A percentile compares a stretch with the other conserved stretches of the same genome.
Evolutionary conservation across 2,113 vertebrate genomes (phyloP).

Genomic region (Solenodon paradoxus): DNA sequence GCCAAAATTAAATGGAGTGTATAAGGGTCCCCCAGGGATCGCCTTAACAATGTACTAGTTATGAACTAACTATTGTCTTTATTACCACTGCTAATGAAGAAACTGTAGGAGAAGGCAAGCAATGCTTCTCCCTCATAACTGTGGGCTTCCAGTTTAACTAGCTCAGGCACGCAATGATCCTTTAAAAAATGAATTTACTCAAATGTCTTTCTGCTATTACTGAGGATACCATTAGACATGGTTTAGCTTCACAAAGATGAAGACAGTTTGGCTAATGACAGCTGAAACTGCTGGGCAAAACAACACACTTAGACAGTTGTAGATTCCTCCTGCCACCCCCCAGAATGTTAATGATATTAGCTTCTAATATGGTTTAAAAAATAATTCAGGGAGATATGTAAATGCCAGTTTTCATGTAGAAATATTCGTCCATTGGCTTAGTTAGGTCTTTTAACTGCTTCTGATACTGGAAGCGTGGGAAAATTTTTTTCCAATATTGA

Average conservation of each 20-base stretch:
- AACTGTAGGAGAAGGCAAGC: conserved; percentile 62
- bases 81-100: conserved; percentile 73
- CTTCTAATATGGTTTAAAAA: conserved; percentile 30
- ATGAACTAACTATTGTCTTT: conserved; percentile 72
- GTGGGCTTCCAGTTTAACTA: conserved; percentile 58
- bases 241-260: conserved; percentile 64
- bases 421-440: not conserved
- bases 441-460: conserved; percentile 22
- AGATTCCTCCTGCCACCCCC: not conserved
- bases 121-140: conserved; percentile 50
- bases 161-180: conserved; percentile 66
- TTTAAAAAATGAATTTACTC: conserved; percentile 70
- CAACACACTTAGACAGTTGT: conserved; percentile 19
- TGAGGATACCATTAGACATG: conserved; percentile 68
- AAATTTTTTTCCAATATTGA: not conserved
- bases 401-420: conserved; percentile 9
- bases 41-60: conserved; percentile 64
- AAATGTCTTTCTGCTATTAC: conserved; percentile 58
- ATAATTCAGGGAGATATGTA: conserved; percentile 37
- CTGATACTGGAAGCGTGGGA: not conserved
- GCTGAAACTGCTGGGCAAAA: conserved; percentile 61
- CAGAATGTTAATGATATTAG: conserved; percentile 48
- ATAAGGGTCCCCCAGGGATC: conserved; percentile 48
- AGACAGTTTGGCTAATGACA: conserved; percentile 64
- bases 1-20: conserved; percentile 47